Base-by-base conservation (phyloP, 2,113 vertebrate genomes). In the Psephotus haematonotus region DNA sequence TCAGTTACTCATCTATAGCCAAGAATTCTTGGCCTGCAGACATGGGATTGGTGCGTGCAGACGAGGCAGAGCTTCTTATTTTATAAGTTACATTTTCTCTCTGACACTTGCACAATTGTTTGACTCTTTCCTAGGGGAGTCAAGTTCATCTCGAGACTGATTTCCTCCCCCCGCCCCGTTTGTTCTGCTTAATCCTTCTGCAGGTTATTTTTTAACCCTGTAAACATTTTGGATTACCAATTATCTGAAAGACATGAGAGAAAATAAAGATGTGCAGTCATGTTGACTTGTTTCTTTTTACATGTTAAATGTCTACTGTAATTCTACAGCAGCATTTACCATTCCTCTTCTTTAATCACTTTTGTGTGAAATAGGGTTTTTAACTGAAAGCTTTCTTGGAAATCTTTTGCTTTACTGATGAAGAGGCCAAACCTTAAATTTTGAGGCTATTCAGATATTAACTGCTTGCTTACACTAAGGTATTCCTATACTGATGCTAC, bases 121-220 rank as follows among this genome's bases (percentile, higher is more conserved):
- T 80, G 75, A 47, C 71, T 92, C 52, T 67, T 91, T 68, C 81
- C 70, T 67, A 15, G 46, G 53, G 60, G 88, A 95, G 75, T 69
- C 86, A 92, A 46, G 95, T 93, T 95, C 83, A 76, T 67, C 35
- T 76, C 19, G 13, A 76, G 65, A 44, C 43, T 78, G 25, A 44
- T 88, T 93, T 86, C 46, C 43, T 67, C 25, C 33, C 41, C 49
- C 28, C 25, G 9, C 43, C 37, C 17, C 35, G 33, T 72, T 52
- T 80, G 8, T 53, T 65, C 53, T 80, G 39, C 31, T 88, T 87
- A 35, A 39, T 78, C 46, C 49, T 86, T 93, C 31, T 18, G 8
- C 31, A 46, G 92, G 83, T 96, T 96, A 72, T 85, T 94, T 79
- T 96, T 96, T 93, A 95, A 95, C 72, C 37, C 68, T 75, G 49